Evolutionary conservation across 2,113 vertebrate species (phyloP), one percentile per base, ranked within the genome.

Genomic region (Ailurus styani): DNA sequence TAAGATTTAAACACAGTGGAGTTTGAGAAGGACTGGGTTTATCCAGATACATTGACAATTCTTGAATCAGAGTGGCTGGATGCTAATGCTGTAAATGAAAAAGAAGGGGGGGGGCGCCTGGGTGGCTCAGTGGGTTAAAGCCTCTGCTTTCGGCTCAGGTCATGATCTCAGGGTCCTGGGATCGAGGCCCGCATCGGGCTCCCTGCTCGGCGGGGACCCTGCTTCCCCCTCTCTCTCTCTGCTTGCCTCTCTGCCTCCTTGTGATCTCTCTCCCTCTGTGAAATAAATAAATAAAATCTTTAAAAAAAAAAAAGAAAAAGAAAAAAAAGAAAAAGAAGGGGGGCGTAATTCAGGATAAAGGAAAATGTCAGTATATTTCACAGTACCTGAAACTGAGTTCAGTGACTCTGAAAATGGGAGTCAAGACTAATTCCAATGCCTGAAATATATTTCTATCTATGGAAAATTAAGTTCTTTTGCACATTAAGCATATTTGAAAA

Each of bases 11-110:
- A 89, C 17, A 97, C 20, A 91, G 40, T 79, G 11, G 18, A 55
- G 8, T 96, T 57, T 91, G 29, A 89, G 89, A 93, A 91, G 15
- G 11, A 87, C 13, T 87, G n/a, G 64, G 55, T 20, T 82, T 89
- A 93, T 90, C 54, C 14, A 57, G 75, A 7, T 88, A 86, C 8
- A 91, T 64, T 95, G 13, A 84, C 50, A 96, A 90, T 95, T 94
- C 50, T 14, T 79, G 11, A 87, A 55, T 91, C 31, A 88, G 73
- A 86, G 15, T 89, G 31, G 21, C 8, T 91, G 50, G 40, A 91
- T 52, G 54, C 23, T 93, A 34, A 93, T 79, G 18, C 25, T 52
- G 83, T 42, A 64, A 40, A 93, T 86, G 20, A 85, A 90, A 88
- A 90, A 89, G 52, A 34, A 66, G n/a, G 1, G 34, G 64, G 34